Base-by-base conservation (phyloP, 2,113 vertebrate genomes). In the Hiodon alosoides region DNA sequence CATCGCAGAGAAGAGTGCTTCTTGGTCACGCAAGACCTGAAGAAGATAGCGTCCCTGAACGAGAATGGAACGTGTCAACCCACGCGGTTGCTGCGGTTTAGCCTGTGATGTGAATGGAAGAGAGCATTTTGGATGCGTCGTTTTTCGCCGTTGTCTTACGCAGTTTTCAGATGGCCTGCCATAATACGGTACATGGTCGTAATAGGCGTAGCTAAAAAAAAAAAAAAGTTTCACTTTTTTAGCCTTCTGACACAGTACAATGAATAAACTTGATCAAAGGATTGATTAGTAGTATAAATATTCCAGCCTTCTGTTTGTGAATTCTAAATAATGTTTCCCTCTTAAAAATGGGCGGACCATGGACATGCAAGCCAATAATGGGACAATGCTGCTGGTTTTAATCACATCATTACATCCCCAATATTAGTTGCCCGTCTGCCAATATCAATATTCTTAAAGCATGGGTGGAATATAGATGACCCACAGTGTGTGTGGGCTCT, bases 351-450 rank as follows among this genome's bases (percentile, higher is more conserved):
- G 78, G 80, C 17, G 72, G 70, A 54, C 55, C 47, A 58, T 69
- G 77, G 74, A 76, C 78, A 80, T 85, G 85, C 84, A 83, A 88
- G 89, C 90, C 90, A 91, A 88, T 90, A 90, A 91, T 87, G 89
- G 89, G 88, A 89, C 91, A 92, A 91, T 87, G 87, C 87, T 88
- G 90, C 80, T 83, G 82, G 90, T 89, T 92, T 91, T 91, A 91
- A 91, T 92, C 90, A 90, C 90, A 89, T 91, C 91, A 90, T 91
- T 91, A 91, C 87, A 80, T 89, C 86, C 88, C 89, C 87, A 89
- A 90, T 92, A 91, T 92, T 89, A 91, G 87, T 85, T 85, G 83
- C 85, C 81, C 81, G 88, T 87, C 87, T 91, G 91, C 90, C 90
- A 92, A 91, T 91, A 91, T 90, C 91, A 90, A 92, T 92, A 92